phyloP scores from a whole-genome alignment of 2,888 invertebrate genomes.

The Pheosia gnoma region DNA sequence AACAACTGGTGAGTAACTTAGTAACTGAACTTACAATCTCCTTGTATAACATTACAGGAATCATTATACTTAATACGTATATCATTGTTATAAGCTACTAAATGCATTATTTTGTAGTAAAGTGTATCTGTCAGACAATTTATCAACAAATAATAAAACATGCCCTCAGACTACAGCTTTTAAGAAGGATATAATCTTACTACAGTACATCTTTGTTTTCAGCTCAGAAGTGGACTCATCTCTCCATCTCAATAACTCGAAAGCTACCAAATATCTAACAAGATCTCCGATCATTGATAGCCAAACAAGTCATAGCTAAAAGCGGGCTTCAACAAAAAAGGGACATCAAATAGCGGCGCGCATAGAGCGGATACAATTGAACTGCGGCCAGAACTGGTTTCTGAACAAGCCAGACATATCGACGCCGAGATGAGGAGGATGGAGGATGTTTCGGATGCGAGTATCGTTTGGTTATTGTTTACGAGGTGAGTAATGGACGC shows the following conservation, averaged over 20 bases:
- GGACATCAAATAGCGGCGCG: slow-evolving; percentile 2
- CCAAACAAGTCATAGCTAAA: slow-evolving; percentile 5
- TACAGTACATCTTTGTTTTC: too few species aligned
- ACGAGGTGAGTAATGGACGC: neutral
- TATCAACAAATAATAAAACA: too few species aligned
- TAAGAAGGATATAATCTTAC: too few species aligned
- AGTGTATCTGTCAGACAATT: too few species aligned
- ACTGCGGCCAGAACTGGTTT: slow-evolving; percentile 38
- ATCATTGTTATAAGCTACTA: too few species aligned
- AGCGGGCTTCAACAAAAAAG: neutral
- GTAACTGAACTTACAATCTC: too few species aligned
- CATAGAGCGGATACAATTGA: slow-evolving; percentile 11
- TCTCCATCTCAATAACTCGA: neutral
- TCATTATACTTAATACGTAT: too few species aligned
- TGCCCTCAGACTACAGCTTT: too few species aligned
- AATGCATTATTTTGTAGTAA: too few species aligned
- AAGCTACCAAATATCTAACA: slow-evolving; percentile 4
- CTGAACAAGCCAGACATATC: slow-evolving; percentile 32
- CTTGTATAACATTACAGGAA: too few species aligned
- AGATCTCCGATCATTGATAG: slow-evolving; percentile 4
- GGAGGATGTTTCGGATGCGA: neutral
- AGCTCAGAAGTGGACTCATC: too few species aligned
- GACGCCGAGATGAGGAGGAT: slow-evolving; percentile 27
- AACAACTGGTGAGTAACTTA: too few species aligned
- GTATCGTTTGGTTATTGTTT: slow-evolving; percentile 4